Base-by-base conservation (phyloP, 2,888 invertebrate genomes). In the Cephus pygmeus region DNA sequence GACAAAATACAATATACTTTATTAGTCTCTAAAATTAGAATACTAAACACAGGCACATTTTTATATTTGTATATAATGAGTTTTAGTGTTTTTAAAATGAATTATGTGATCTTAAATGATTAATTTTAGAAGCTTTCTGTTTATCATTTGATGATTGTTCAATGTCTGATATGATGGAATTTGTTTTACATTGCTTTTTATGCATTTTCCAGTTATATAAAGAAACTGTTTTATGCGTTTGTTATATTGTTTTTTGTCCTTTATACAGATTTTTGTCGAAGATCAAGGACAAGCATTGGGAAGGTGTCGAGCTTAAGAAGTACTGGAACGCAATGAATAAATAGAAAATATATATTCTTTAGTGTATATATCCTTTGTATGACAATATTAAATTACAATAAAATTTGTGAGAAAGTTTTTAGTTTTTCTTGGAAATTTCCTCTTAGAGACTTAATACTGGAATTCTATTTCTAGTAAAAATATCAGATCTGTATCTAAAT, bases 221-320 rank as follows among this genome's bases (percentile, higher is more conserved):
- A 56, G 9, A 56, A 23, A 23, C 23, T 23, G 2, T 56, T 6
- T 56, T 9, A 23, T 56, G 9, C 6, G 0, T 9, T 23, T 23
- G 9, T 56, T 56, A 23, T 56, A 56, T 56, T 56, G 9, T 56
- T 9, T 23, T 23, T 84, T 56, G 56, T 56, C 0, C 23, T 79
- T 83, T 82, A 91, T 91, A 81, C 85, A 93, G 93, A 84, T 92
- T 90, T 84, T 92, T 94, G 56, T 87, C 91, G 76, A 92, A 92
- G 82, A 84, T 93, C 34, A 91, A 92, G 79, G 87, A 88, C 36
- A 88, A 86, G 33, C 92, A 94, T 85, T 96, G 96, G 96, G 95
- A 96, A 92, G 94, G 94, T 75, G 91, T 93, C 80, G 95, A 95
- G 90, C 90, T 95, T 78, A 87, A 91, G 69, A 88, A 87, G 68